Evolutionary conservation across 2,888 invertebrate species (phyloP).

Genomic region (Uloborus plumipes): DNA sequence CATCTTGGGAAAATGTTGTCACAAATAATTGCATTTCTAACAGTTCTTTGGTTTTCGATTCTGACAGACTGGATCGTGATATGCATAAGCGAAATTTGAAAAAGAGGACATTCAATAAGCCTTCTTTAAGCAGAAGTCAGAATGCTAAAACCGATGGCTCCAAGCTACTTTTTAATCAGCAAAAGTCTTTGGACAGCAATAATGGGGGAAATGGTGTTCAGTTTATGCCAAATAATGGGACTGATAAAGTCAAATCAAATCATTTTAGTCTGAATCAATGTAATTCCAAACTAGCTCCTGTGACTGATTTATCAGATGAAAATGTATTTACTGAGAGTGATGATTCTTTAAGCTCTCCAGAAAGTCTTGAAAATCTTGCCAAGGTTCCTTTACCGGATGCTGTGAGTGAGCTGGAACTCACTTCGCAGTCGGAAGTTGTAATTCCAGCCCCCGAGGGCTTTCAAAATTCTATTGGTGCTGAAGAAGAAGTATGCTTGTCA

Average conservation of each 20-base stretch:
- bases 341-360: constrained; percentile 50
- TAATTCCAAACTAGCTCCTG: constrained; percentile 48
- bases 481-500: constrained; percentile 44
- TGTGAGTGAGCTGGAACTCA: constrained; percentile 42
- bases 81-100: constrained; percentile 50
- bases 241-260: constrained; percentile 36
- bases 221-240: constrained; percentile 20
- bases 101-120: constrained; percentile 39
- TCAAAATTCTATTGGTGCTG: constrained; percentile 52
- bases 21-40: constrained; percentile 43
- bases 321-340: constrained; percentile 58
- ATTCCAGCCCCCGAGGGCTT: constrained; percentile 62
- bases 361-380: constrained; percentile 35
- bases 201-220: constrained; percentile 21
- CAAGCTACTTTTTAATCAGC: constrained; percentile 46
- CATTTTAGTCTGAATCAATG: constrained; percentile 25
- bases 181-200: constrained; percentile 40
- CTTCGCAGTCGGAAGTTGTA: constrained; percentile 56
- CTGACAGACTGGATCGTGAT: constrained; percentile 54
- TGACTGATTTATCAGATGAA: constrained; percentile 54
- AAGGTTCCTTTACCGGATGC: constrained; percentile 36
- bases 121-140: constrained; percentile 20
- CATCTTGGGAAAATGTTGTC: constrained; percentile 60
- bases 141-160: constrained; percentile 25
- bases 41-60: constrained; percentile 43